Evolutionary conservation across 2,113 vertebrate species (phyloP), one percentile per base, ranked within the genome.

Genomic region (Embiotoca jacksoni): DNA sequence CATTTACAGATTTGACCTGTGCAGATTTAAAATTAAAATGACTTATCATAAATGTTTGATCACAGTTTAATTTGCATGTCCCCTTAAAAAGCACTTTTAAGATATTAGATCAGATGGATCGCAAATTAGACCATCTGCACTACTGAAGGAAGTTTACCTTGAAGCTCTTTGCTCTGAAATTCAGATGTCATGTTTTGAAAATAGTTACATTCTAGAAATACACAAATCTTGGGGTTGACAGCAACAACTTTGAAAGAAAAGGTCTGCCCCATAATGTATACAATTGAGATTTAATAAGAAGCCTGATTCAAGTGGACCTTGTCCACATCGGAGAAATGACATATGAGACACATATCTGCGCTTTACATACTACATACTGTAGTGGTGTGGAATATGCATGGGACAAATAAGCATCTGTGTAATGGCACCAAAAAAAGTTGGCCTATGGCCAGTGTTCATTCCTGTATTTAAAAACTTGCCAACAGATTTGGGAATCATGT

Each of bases 41-140:
- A 50, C 53, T 7, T 33, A 13, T 63, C 52, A 53, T 69, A n/a
- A 81, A 65, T 59, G 31, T 75, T 71, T 53, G 6, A 71, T 70
- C 31, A 35, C 3, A 13, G 14, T 69, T 73, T 44, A 70, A 7
- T 58, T 67, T 74, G 46, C 7, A n/a, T 53, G 36, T 44, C 39
- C 8, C 39, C 37, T 66, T 58, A 23, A 65, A 72, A 61, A 61
- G 1, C 33, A 36, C 30, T 35, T 70, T 68, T 7, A 36, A 37
- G 41, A 37, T 44, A 62, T 35, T 16, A 50, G 50, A 72, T 52
- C 49, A 52, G 35, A 57, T 41, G 30, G 15, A 41, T 77, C 46
- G 61, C 39, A 36, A 49, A 55, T 49, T 60, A 50, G n/a, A 52
- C 30, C 32, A 1, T 9, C 5, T 54, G 49, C 67, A 66, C 31